Evolutionary conservation across 2,888 invertebrate genomes (phyloP).

Genomic region (Autographa pulchrina): DNA sequence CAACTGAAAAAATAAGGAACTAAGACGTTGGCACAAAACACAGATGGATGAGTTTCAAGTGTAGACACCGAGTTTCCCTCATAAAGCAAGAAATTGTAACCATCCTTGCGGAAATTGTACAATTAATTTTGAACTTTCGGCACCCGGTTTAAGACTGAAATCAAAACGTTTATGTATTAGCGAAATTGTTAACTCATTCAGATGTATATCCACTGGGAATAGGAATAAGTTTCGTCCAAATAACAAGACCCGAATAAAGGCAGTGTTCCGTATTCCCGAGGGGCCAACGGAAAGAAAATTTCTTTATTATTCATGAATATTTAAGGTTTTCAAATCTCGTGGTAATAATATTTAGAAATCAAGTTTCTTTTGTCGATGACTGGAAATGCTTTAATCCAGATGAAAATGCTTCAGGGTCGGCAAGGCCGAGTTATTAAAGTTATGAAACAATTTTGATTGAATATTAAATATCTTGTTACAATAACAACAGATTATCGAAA

Average conservation of each 20-base stretch:
- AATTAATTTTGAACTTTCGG: conserved; percentile 33
- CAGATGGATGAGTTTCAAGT: not conserved
- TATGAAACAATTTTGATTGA: conserved; percentile 44
- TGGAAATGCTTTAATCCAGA: conserved; percentile 42
- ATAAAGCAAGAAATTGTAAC: conserved; percentile 7
- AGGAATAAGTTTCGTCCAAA: conserved; percentile 70
- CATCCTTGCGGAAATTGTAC: not conserved
- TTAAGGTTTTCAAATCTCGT: conserved; percentile 52
- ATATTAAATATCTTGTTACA: conserved; percentile 38
- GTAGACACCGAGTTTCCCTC: not conserved
- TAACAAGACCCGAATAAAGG: conserved; percentile 66
- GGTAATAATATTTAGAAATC: conserved; percentile 57
- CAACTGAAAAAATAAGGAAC: conserved; percentile 1
- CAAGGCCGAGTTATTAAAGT: conserved; percentile 25
- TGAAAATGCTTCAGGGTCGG: conserved; percentile 21
- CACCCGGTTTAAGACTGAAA: conserved; percentile 24
- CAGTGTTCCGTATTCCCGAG: conserved; percentile 60
- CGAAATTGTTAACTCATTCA: conserved; percentile 60
- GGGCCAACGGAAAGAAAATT: conserved; percentile 56
- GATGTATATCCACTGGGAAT: conserved; percentile 59
- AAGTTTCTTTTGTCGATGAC: conserved; percentile 48
- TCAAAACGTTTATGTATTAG: conserved; percentile 37
- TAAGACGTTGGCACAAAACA: not conserved
- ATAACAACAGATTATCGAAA: conserved; percentile 34
- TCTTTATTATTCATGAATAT: conserved; percentile 64